Conservation (phyloP, 2,797 vertebrate genomes). For the Pseudomugil tenellus region DNA sequence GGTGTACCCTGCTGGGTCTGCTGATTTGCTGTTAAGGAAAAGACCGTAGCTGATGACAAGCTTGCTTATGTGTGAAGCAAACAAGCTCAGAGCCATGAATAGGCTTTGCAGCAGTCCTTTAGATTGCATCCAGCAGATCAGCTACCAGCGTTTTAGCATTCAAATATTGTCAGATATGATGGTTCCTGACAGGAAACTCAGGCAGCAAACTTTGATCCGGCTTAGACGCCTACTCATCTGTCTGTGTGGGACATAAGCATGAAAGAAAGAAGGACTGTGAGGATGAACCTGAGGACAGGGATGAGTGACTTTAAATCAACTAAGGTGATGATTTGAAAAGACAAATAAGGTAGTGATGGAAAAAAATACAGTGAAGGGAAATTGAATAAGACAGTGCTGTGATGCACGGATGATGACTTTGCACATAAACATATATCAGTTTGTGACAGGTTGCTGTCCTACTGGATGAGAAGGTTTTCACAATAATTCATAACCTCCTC, state of each 20-base stretch:
- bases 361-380: not conserved
- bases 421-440: not conserved
- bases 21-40: constrained; percentile 6
- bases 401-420: not conserved
- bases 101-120: constrained; percentile 9
- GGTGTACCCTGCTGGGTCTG: too few species aligned
- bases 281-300: not conserved
- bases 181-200: constrained; percentile 34
- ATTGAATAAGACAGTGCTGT: not conserved
- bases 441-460: not conserved
- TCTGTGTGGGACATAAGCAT: constrained; percentile 4
- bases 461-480: not conserved
- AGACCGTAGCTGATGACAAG: constrained; percentile 34
- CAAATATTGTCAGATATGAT: constrained; percentile 16
- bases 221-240: constrained; percentile 3
- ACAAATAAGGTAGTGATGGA: constrained; percentile 13
- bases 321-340: constrained; percentile 20
- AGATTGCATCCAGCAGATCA: constrained; percentile 36
- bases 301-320: not conserved
- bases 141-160: constrained; percentile 28
- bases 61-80: constrained; percentile 11
- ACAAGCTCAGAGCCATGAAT: constrained; percentile 16
- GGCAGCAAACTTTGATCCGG: constrained; percentile 12
- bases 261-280: not conserved
- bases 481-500: not conserved